Evolutionary conservation across 2,797 vertebrate species (phyloP).

Genomic region (Neosilurus mollespiculum): DNA sequence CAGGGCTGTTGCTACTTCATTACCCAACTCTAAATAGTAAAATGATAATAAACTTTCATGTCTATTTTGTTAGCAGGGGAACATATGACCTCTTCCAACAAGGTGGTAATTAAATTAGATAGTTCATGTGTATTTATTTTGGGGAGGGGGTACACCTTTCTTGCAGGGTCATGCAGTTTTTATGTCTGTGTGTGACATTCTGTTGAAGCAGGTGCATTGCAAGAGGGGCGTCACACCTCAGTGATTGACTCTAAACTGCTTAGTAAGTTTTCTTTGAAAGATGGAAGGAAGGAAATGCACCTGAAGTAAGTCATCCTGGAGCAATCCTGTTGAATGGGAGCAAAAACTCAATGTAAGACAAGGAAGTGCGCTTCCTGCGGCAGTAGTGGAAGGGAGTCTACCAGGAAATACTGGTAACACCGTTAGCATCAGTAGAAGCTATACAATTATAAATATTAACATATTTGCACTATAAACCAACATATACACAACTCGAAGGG

Average conservation of each 20-base stretch:
- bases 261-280: constrained; percentile 66
- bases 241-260: constrained; percentile 71
- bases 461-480: neutral
- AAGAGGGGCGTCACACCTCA: constrained; percentile 68
- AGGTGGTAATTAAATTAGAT: neutral
- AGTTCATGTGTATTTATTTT: neutral
- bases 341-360: neutral
- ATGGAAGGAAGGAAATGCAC: constrained; percentile 56
- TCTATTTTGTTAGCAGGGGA: neutral
- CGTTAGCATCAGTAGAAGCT: neutral
- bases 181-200: constrained; percentile 67
- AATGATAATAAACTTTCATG: neutral
- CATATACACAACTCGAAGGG: neutral
- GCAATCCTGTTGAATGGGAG: constrained; percentile 21
- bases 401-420: neutral
- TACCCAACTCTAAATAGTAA: neutral
- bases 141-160: constrained; percentile 69
- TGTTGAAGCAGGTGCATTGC: constrained; percentile 76
- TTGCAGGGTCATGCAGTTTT: constrained; percentile 68
- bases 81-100: neutral
- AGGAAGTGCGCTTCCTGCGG: neutral
- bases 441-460: too few relatives aligned
- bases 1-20: neutral
- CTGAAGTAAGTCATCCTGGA: constrained; percentile 42
- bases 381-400: neutral